Percentiles rank a stretch among this genome's conserved stretches.
Conservation (phyloP, 2,888 invertebrate species). For the Drosophila anomalata region DNA sequence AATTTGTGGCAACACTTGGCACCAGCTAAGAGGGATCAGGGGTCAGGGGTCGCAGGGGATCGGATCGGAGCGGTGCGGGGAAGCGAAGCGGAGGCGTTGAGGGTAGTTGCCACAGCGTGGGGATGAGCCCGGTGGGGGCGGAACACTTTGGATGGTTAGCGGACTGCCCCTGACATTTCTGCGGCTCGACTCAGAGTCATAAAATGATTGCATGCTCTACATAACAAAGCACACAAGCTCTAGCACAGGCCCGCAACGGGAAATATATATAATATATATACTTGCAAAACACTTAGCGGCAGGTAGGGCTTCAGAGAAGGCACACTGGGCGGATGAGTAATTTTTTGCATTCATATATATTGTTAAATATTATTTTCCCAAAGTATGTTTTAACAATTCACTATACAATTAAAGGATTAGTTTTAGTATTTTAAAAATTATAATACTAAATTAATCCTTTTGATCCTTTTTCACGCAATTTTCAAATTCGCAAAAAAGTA, state of each 20-base stretch:
- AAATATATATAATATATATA: slow-evolving; percentile 32
- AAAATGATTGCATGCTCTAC: slow-evolving; percentile 76
- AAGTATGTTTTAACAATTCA: neutral
- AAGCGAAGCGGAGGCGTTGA: neutral
- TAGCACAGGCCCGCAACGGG: slow-evolving; percentile 22
- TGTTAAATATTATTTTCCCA: neutral
- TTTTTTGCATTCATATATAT: neutral
- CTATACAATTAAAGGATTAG: neutral
- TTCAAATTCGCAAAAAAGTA: neutral
- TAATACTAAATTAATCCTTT: neutral
- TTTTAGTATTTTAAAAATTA: neutral
- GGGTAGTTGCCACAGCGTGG: neutral
- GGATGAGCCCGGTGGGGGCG: slow-evolving; percentile 15
- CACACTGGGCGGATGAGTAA: slow-evolving; percentile 18
- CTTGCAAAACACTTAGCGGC: slow-evolving; percentile 75
- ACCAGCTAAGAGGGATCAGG: slow-evolving; percentile 10
- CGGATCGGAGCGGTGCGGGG: neutral
- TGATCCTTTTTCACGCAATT: neutral
- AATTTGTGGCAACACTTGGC: slow-evolving; percentile 78
- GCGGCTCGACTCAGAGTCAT: slow-evolving; percentile 64
- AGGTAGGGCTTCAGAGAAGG: slow-evolving; percentile 56
- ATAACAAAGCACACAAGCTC: slow-evolving; percentile 55
- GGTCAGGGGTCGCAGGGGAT: neutral
- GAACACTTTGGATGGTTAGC: slow-evolving; percentile 49
- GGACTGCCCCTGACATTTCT: slow-evolving; percentile 74